Evolutionary conservation across 2,113 vertebrate species (phyloP).

Genomic region (Cromileptes altivelis): DNA sequence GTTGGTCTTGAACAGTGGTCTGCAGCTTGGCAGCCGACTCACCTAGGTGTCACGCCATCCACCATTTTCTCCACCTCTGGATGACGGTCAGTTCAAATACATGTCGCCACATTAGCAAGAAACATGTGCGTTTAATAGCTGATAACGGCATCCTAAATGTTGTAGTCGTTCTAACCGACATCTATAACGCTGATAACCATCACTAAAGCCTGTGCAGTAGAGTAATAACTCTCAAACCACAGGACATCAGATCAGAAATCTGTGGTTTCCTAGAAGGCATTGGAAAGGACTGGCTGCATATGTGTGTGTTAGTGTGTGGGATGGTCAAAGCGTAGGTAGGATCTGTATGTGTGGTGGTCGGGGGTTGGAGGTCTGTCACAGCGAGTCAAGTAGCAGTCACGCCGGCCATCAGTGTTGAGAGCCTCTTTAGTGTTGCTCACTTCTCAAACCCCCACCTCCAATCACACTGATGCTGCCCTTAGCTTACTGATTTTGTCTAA

Average conservation of each 20-base stretch:
- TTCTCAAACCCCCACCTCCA: slow-evolving; percentile 54
- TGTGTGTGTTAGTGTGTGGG: not conserved
- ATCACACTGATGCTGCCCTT: slow-evolving; percentile 67
- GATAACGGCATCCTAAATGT: too few species aligned
- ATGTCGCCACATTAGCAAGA: too few species aligned
- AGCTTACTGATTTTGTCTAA: slow-evolving; percentile 70
- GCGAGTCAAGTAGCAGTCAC: slow-evolving; percentile 60
- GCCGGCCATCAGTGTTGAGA: slow-evolving; percentile 65
- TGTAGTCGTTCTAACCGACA: too few species aligned
- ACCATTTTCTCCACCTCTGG: too few species aligned
- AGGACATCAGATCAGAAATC: not conserved
- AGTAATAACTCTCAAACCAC: too few species aligned
- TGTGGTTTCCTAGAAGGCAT: accelerated
- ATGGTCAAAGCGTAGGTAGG: not conserved
- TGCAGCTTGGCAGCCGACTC: too few species aligned
- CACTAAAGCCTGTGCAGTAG: too few species aligned
- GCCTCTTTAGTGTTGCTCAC: slow-evolving; percentile 61
- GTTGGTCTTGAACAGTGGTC: too few species aligned
- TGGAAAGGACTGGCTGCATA: not conserved
- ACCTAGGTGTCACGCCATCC: too few species aligned
- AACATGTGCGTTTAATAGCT: too few species aligned
- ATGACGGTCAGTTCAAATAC: too few species aligned
- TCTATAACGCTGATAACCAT: too few species aligned
- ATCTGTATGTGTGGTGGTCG: not conserved
- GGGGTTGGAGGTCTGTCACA: slow-evolving; percentile 32